Evolutionary conservation across 2,888 invertebrate species (phyloP), one percentile per base, ranked within the genome.

Genomic region (Electrophaes corylata): DNA sequence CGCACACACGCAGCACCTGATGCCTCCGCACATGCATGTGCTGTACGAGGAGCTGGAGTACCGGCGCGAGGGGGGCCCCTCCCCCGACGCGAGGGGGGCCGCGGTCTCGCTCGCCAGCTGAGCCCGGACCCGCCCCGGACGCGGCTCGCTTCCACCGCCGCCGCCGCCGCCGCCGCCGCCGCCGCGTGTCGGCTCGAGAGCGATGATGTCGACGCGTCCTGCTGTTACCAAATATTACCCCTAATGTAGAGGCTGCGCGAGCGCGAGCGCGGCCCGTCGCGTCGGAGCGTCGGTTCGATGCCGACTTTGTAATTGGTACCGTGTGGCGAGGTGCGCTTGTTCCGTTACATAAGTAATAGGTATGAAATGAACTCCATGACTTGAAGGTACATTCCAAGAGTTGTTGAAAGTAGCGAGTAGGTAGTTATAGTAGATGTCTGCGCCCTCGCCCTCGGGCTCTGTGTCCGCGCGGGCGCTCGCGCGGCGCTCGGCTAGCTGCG

Each of bases 341-440:
- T 56, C 39, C 44, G 29, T 44, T 37, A 45, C 5, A 39, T 37
- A 40, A 16, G 19, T 40, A 26, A 35, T 33, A 37, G 31, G 33
- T 33, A 12, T 16, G 45, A n/a, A 56, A 44, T 39, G 20, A 60
- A 73, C 87, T 89, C 89, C 89, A 89, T 89, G 86, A 89, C 89
- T 89, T 88, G 73, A 62, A 69, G 69, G 75, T 69, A 69, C 89
- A 89, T 89, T 89, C 89, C 88, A 78, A 72, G 76, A 82, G 78
- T 81, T 73, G 75, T 73, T 67, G 50, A 14, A 31, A 45, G 45
- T 45, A 45, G 18, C n/a, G 31, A 45, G 29, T 14, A 19, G 19
- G 19, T 39, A 23, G 41, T 5, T 23, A 11, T 18, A 40, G 40
- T 19, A 0, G 18, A 16, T 37, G 26, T 29, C n/a, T n/a, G n/a